Evolutionary conservation across 2,888 invertebrate species (phyloP).

Genomic region (Cephus pygmeus): DNA sequence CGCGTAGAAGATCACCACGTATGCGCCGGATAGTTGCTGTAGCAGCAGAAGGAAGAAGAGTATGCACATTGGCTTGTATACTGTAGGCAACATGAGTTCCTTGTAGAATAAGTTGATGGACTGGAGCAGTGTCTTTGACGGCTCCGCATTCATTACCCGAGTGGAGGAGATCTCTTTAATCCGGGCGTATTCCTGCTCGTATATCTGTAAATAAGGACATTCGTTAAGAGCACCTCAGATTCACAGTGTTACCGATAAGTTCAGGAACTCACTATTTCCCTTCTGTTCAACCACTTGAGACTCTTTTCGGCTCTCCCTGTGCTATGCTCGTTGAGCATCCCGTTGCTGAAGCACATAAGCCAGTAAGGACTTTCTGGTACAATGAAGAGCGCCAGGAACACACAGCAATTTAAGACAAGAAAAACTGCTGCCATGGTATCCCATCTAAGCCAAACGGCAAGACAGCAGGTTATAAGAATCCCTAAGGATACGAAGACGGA

Average conservation of each 20-base stretch:
- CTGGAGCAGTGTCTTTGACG: slow-evolving; percentile 28
- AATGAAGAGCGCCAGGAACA: slow-evolving; percentile 59
- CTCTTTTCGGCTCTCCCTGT: slow-evolving; percentile 56
- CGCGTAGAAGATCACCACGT: slow-evolving; percentile 72
- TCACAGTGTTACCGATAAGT: neutral
- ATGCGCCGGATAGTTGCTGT: slow-evolving; percentile 71
- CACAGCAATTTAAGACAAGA: slow-evolving; percentile 56
- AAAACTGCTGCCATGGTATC: slow-evolving; percentile 66
- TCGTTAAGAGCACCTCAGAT: neutral
- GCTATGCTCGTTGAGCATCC: slow-evolving; percentile 32
- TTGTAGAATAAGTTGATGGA: slow-evolving; percentile 39
- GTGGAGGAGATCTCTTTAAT: slow-evolving; percentile 38
- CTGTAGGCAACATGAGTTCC: slow-evolving; percentile 51
- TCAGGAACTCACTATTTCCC: slow-evolving; percentile 53
- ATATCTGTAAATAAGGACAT: slow-evolving; percentile 36
- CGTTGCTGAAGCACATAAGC: slow-evolving; percentile 66
- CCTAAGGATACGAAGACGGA: slow-evolving; percentile 72
- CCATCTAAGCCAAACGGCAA: slow-evolving; percentile 68
- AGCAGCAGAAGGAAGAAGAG: slow-evolving; percentile 67
- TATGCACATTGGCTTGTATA: slow-evolving; percentile 69
- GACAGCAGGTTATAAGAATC: slow-evolving; percentile 68
- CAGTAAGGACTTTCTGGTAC: slow-evolving; percentile 73
- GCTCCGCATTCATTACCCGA: slow-evolving; percentile 22
- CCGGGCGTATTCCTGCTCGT: slow-evolving; percentile 43
- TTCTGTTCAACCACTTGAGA: slow-evolving; percentile 67